phyloP scores from a whole-genome alignment of 2,113 vertebrate species.

The Chlamydotis undulata region DNA sequence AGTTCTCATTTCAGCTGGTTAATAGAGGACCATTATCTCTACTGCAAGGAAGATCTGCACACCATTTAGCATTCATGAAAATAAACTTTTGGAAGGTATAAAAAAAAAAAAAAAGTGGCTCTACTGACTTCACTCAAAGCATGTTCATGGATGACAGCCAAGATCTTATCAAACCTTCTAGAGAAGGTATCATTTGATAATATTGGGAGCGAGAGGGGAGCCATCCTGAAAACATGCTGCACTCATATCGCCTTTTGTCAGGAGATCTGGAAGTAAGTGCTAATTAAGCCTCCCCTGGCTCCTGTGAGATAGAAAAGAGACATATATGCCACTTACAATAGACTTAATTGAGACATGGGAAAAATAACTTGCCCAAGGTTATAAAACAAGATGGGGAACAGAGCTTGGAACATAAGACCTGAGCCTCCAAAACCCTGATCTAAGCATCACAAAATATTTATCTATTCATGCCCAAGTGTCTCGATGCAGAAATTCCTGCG shows the following conservation, averaged over 20 bases:
- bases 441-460: neutral
- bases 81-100: neutral
- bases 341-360: neutral
- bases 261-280: neutral
- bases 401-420: neutral
- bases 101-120: neutral
- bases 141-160: neutral
- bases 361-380: neutral
- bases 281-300: neutral
- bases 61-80: neutral
- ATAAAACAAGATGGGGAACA: neutral
- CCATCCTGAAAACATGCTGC: neutral
- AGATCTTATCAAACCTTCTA: neutral
- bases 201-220: neutral
- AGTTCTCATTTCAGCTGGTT: neutral
- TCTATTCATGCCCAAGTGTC: neutral
- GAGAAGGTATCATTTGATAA: neutral
- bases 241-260: neutral
- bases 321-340: neutral
- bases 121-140: neutral
- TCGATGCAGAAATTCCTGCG: neutral
- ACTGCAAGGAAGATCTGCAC: neutral
- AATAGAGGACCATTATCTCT: neutral
- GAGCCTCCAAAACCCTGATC: neutral
- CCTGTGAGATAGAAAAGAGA: neutral